Evolutionary conservation across 2,888 invertebrate species (phyloP), one percentile per base, ranked within the genome.

Genomic region (Scrobipalpa atriplicella): DNA sequence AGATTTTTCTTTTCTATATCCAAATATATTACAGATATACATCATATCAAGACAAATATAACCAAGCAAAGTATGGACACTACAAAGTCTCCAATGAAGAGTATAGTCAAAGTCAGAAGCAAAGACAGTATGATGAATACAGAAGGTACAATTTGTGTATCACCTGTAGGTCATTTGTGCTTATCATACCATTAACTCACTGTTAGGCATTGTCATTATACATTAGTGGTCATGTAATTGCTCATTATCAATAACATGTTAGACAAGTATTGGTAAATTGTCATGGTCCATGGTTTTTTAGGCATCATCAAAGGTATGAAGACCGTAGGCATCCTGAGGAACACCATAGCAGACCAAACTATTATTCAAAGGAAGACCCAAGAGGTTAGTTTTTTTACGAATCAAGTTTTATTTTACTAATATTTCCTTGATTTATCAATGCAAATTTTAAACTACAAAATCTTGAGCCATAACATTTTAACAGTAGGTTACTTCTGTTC

Each of bases 301-400:
- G 86, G 71, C 78, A 80, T 73, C 78, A 80, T 73, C 81, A 81
- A 62, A 81, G 84, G 69, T 88, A 81, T 81, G 86, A 89, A 68
- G 83, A 82, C 0, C 79, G 76, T 21, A 79, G 78, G 70, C 77
- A 81, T 63, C 74, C 78, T 6, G 76, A 80, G 58, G 86, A 86
- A 1, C 87, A 81, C 71, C 83, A 81, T n/a, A 82, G 83, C 64
- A 81, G 82, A 68, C 83, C 81, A 47, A 85, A 86, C 21, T 86
- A 81, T 71, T 80, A 78, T 69, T 71, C 79, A 38, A 82, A 85
- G 72, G 90, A 87, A 66, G 88, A 89, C 16, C 69, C 76, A 61
- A 85, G 87, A 86, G 86, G 90, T 90, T 43, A 1, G 67, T 67
- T 47, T 0, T 62, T 51, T 61, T 18, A 13, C 18, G 2, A 2